Base-by-base conservation (phyloP, 2,113 vertebrate genomes). In the Raja brachyura region DNA sequence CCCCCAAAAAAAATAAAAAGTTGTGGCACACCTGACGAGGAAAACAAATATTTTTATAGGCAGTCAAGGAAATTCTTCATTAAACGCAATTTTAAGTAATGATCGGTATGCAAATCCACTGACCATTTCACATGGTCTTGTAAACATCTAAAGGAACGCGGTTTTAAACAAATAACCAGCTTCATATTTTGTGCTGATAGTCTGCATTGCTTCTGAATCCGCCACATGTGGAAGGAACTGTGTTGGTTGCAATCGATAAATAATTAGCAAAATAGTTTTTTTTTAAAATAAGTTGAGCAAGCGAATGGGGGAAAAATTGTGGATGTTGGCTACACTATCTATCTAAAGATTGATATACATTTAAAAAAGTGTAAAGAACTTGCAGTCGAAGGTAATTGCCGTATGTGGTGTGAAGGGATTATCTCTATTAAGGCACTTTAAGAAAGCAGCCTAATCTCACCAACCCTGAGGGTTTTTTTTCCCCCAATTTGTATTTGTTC, bases 11-110 rank as follows among this genome's bases (percentile, higher is more conserved):
- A 48, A 48, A 90, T 73, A 73, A 66, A 59, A 33, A 11, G n/a
- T 18, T 61, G 63, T 1, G 31, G 86, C 86, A 66, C 90, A 92
- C 90, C 90, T 92, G 90, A 92, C 90, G 48, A 10, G 66, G 22
- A 16, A 92, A 92, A 70, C 70, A 90, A 90, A 48, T 92, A 92
- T 92, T 92, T 92, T 74, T 25, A 25, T 48, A 73, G 61, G 39
- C 20, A 25, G 18, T 20, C 48, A 68, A 73, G 90, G 90, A 92
- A 73, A 73, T 92, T 48, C 66, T 74, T 92, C 54, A 73, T 48
- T 73, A 92, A 73, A 54, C 66, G 4, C 28, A 28, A 68, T 74
- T 92, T 74, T 54, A 73, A 92, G 48, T 92, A 39, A 39, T 92
- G 66, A 92, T 73, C 73, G 90, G 33, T 74, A 48, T 92, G 66